Conservation (phyloP, 1,140 invertebrate genomes). For the Aphelinus certus region DNA sequence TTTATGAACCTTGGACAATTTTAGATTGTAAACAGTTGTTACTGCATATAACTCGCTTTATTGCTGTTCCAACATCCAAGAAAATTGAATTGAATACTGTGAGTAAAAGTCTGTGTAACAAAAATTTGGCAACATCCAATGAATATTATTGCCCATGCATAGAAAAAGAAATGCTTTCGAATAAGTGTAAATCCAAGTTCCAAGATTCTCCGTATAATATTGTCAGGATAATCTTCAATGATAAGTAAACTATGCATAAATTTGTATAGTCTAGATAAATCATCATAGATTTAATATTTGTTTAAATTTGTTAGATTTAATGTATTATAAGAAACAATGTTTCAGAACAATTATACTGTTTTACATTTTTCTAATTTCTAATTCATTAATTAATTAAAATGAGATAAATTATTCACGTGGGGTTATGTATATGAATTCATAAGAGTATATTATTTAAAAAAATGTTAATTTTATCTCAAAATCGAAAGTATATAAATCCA, state of each 20-base stretch:
- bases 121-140: slow-evolving; percentile 29
- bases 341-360: no score
- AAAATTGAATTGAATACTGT: slow-evolving; percentile 14
- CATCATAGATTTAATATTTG: no score
- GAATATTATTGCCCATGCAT: slow-evolving; percentile 58
- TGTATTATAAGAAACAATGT: no score
- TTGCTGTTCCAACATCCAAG: slow-evolving; percentile 30
- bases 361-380: no score
- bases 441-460: not conserved
- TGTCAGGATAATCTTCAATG: slow-evolving; percentile 17
- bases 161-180: slow-evolving; percentile 39
- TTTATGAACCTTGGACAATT: slow-evolving; percentile 58
- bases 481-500: not conserved
- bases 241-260: slow-evolving; percentile 1
- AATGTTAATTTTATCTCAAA: not conserved
- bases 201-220: slow-evolving; percentile 6
- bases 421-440: no score
- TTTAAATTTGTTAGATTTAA: no score
- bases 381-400: no score
- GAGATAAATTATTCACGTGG: no score
- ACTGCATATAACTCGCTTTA: slow-evolving; percentile 52
- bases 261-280: no score
- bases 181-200: slow-evolving; percentile 50
- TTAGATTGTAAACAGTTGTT: slow-evolving; percentile 47
- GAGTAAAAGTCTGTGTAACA: slow-evolving; percentile 4